phyloP scores from a whole-genome alignment of 92 coral and sea anemone genomes.

The Blastomussa wellsi region DNA sequence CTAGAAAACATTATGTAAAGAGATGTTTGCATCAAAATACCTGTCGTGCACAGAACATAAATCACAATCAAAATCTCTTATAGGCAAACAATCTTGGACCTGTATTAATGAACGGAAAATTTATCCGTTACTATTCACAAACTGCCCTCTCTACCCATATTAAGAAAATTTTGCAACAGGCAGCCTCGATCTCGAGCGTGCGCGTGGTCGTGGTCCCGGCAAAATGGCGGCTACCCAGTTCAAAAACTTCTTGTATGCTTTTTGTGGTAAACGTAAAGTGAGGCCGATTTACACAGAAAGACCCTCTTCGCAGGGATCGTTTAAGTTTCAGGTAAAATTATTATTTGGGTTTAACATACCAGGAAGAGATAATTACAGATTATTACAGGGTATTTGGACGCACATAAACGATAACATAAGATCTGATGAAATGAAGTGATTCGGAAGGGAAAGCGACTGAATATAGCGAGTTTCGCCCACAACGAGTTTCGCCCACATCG shows the following conservation, averaged over 20 bases:
- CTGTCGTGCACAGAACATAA: neutral
- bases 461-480: too few species aligned
- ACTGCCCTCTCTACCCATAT: neutral
- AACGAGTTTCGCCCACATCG: too few species aligned
- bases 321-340: conserved; percentile 74
- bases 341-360: neutral
- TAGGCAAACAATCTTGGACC: neutral
- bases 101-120: neutral
- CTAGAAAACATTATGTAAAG: neutral
- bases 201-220: conserved; percentile 32
- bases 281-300: conserved; percentile 84
- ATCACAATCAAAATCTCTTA: neutral
- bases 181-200: conserved; percentile 24
- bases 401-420: too few species aligned
- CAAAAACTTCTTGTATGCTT: conserved; percentile 95
- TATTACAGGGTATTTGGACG: too few species aligned
- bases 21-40: neutral
- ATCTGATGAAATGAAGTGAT: too few species aligned
- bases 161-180: neutral
- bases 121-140: neutral
- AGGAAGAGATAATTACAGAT: too few species aligned
- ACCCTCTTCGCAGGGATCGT: conserved; percentile 76
- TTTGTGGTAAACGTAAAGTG: conserved; percentile 93
- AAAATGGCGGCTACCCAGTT: conserved; percentile 92
- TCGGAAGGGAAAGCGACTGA: too few species aligned